Conservation (phyloP, 2,113 vertebrate genomes). For the Odontophorus gujanensis region DNA sequence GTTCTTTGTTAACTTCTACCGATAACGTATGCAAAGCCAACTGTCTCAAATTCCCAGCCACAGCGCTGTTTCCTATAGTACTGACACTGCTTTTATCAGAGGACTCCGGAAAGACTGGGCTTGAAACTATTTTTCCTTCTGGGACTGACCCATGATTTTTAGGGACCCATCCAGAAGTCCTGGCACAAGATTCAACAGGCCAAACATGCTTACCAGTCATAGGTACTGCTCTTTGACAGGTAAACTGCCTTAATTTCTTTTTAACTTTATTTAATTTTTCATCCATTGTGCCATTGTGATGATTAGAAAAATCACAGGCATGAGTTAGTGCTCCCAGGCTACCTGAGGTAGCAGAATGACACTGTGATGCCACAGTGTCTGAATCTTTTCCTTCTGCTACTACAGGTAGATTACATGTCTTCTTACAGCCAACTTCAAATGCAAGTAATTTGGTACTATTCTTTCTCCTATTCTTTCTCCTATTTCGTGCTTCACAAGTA, state of each 20-base stretch:
- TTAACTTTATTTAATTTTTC: constrained; percentile 2
- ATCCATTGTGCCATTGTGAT: background rate
- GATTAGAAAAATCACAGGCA: background rate
- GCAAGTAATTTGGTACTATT: background rate
- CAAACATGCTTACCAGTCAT: constrained; percentile 78
- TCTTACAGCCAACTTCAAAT: constrained; percentile 15
- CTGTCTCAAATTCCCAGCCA: background rate
- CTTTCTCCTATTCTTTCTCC: background rate
- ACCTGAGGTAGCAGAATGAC: background rate
- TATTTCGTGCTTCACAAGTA: background rate
- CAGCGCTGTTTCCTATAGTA: background rate
- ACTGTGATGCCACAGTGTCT: background rate
- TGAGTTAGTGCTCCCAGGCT: background rate
- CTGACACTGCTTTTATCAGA: constrained; percentile 9
- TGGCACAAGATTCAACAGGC: constrained; percentile 80
- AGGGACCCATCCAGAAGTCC: constrained; percentile 63
- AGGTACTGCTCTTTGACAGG: constrained; percentile 76
- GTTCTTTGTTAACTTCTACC: constrained; percentile 17
- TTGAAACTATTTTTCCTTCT: background rate
- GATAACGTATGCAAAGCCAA: background rate
- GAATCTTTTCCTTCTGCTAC: constrained; percentile 17
- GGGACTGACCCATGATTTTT: constrained; percentile 32
- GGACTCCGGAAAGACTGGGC: background rate
- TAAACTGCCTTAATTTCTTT: constrained; percentile 16
- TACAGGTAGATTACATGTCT: background rate